These are phyloP conservation scores for Scaptomyza montana DNA, from an alignment of 1,140 invertebrate genomes.

Conservation along the genomic window DNA sequence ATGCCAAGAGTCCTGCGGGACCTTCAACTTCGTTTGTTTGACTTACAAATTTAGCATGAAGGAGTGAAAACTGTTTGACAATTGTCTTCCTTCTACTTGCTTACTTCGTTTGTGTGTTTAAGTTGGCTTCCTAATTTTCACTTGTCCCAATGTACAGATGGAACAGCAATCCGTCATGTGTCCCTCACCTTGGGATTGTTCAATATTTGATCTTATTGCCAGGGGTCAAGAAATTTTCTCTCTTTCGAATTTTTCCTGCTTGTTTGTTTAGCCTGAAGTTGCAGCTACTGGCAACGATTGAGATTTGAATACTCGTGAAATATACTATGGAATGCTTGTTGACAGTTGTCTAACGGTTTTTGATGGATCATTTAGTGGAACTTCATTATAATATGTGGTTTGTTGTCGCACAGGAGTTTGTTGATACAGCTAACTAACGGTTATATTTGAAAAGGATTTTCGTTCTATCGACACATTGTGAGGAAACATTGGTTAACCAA, in stretches of 20 bases:
- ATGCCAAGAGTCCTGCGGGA: conserved; percentile 44
- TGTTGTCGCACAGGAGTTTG: conserved; percentile 9
- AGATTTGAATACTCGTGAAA: conserved; percentile 29
- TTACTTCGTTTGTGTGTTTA: conserved; percentile 7
- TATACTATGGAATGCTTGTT: conserved; percentile 27
- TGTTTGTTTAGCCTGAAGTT: conserved; percentile 38
- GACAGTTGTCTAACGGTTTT: conserved; percentile 42
- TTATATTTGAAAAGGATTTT: conserved; percentile 12
- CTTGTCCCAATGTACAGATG: conserved; percentile 21
- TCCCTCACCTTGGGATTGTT: conserved; percentile 42
- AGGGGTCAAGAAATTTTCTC: conserved; percentile 6
- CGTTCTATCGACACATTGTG: background rate
- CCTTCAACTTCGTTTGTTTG: conserved; percentile 28
- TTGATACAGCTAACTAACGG: conserved; percentile 16
- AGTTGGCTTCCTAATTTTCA: conserved; percentile 38
- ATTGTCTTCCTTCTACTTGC: conserved; percentile 6
- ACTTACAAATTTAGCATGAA: conserved; percentile 59
- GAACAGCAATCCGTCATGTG: conserved; percentile 41
- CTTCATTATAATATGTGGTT: conserved; percentile 18
- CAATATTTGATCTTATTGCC: conserved; percentile 52
- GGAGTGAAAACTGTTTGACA: conserved; percentile 62
- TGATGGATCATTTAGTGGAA: conserved; percentile 48
- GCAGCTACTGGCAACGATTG: conserved; percentile 35
- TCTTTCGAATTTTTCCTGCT: background rate
- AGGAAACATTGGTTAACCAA: no score